A percentile compares a stretch with the other conserved stretches of the same genome.
Evolutionary conservation across 2,113 vertebrate species (phyloP).

Genomic region (Silurus asotus): DNA sequence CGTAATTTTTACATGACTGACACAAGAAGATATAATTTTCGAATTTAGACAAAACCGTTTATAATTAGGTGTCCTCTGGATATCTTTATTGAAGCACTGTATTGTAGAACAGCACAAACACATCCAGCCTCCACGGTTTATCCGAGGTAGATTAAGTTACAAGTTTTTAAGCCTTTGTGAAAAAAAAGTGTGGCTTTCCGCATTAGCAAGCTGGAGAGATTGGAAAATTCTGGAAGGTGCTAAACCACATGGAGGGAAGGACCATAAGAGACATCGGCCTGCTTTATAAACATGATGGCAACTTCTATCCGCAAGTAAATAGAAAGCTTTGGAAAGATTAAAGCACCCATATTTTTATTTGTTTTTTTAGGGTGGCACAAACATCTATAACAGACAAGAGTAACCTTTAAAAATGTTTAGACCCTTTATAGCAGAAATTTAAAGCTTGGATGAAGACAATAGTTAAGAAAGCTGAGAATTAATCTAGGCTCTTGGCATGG

Average conservation of each 20-base stretch:
- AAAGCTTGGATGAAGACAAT: background rate
- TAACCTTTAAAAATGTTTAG: conserved; percentile 9
- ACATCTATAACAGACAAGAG: background rate
- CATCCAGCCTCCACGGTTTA: conserved; percentile 7
- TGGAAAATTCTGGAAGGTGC: conserved; percentile 40
- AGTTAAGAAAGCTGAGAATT: background rate
- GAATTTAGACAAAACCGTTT: background rate
- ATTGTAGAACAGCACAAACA: background rate
- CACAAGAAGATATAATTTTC: background rate
- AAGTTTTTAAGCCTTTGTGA: conserved; percentile 26
- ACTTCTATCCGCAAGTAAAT: conserved; percentile 24
- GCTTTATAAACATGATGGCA: conserved; percentile 3
- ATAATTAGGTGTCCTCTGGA: background rate
- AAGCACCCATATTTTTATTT: conserved; percentile 1
- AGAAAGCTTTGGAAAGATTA: conserved; percentile 19
- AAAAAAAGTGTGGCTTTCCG: conserved; percentile 31
- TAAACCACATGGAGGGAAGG: conserved; percentile 20
- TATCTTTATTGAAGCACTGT: background rate
- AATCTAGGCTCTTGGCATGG: background rate
- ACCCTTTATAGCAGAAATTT: background rate
- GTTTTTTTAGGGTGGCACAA: background rate
- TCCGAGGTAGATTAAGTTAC: conserved; percentile 36
- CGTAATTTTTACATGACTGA: background rate
- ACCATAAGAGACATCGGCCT: background rate
- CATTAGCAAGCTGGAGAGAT: conserved; percentile 20